Evolutionary conservation across 2,888 invertebrate genomes (phyloP).

Genomic region (Gymnosoma rotundatum): DNA sequence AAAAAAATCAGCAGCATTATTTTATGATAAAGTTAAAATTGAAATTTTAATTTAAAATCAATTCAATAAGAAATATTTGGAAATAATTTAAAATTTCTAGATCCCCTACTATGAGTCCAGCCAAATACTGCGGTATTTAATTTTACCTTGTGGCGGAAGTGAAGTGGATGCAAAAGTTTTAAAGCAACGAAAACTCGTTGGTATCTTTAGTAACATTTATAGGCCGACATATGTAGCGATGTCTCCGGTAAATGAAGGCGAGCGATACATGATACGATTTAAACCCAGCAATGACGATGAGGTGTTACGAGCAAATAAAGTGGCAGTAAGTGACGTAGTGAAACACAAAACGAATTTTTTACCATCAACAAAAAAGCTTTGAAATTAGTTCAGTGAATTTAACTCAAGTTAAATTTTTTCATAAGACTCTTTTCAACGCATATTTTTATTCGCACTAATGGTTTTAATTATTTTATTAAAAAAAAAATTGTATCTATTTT

Average conservation of each 20-base stretch:
- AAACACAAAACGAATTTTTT: no score
- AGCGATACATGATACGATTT: conserved; percentile 83
- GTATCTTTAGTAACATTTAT: conserved; percentile 81
- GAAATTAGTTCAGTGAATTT: no score
- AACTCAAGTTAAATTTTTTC: no score
- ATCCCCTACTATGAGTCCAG: conserved; percentile 45
- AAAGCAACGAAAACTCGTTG: conserved; percentile 80
- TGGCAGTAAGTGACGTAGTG: conserved; percentile 82
- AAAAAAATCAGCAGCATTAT: no score
- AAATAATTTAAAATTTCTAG: conserved; percentile 30
- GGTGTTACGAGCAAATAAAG: conserved; percentile 82
- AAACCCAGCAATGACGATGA: conserved; percentile 83
- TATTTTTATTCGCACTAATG: neutral
- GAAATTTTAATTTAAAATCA: no score
- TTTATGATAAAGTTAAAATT: no score
- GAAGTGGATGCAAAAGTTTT: conserved; percentile 83
- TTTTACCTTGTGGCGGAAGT: conserved; percentile 84
- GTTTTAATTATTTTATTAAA: no score
- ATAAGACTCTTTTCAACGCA: neutral
- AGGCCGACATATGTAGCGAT: conserved; percentile 83
- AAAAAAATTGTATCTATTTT: neutral
- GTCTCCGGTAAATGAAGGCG: conserved; percentile 78
- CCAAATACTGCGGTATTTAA: conserved; percentile 79
- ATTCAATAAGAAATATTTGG: no score
- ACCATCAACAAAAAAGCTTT: no score